Percentiles rank a stretch among this genome's conserved stretches.
Evolutionary conservation across 2,797 vertebrate species (phyloP).

Genomic region (Dicrostonyx torquatus): DNA sequence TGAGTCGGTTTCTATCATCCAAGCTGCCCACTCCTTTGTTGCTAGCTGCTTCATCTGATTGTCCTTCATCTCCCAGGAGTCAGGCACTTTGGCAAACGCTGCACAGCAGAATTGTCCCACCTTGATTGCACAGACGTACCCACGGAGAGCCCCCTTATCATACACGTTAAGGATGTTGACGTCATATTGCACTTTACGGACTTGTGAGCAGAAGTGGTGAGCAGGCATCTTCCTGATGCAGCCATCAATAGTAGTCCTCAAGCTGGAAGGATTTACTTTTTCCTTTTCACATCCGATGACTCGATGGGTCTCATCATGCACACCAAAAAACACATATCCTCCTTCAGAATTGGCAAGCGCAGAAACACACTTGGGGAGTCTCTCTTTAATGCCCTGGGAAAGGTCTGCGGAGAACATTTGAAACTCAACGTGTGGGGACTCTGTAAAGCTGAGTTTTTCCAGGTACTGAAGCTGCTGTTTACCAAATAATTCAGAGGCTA

Average conservation of each 20-base stretch:
- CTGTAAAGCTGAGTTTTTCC: conserved; percentile 72
- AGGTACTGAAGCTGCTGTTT: conserved; percentile 8
- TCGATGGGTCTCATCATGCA: neutral
- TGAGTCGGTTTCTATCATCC: conserved; percentile 45
- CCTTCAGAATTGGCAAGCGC: conserved; percentile 78
- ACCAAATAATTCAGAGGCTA: conserved; percentile 50
- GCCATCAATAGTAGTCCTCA: neutral
- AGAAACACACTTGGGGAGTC: conserved; percentile 63
- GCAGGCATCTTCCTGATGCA: neutral
- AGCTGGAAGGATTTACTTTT: neutral
- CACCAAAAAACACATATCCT: conserved; percentile 64
- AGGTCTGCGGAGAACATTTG: conserved; percentile 64
- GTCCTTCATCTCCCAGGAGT: conserved; percentile 62
- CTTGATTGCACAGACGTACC: neutral
- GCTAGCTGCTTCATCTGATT: neutral
- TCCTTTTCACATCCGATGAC: conserved; percentile 70
- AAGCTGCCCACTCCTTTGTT: neutral
- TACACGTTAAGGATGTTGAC: conserved; percentile 10
- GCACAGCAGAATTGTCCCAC: conserved; percentile 59
- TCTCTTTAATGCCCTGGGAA: conserved; percentile 33
- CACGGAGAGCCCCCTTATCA: neutral
- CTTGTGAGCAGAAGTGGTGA: conserved; percentile 25
- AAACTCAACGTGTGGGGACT: conserved; percentile 72
- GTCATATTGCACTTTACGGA: neutral
- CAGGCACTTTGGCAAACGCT: conserved; percentile 56